phyloP scores from a whole-genome alignment of 2,888 invertebrate genomes.

The Ligdia adustata region DNA sequence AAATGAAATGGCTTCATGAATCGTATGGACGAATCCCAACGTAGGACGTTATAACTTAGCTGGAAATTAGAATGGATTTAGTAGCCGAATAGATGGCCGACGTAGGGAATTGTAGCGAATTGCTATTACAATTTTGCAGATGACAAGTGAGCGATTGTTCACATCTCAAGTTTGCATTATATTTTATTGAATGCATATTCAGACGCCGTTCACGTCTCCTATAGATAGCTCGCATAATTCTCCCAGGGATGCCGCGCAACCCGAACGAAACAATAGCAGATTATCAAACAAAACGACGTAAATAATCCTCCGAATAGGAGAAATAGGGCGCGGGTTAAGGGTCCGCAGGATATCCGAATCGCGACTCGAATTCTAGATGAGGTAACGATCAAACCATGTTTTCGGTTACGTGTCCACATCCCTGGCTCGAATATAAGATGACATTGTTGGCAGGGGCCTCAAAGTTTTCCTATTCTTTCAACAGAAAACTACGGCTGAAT shows the following conservation, averaged over 20 bases:
- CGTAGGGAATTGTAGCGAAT: conserved; percentile 11
- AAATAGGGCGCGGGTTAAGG: conserved; percentile 78
- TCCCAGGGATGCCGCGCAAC: conserved; percentile 70
- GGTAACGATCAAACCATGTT: conserved; percentile 54
- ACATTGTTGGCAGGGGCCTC: conserved; percentile 14
- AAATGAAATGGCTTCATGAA: conserved; percentile 75
- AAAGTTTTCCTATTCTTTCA: conserved; percentile 20
- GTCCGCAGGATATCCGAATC: conserved; percentile 71
- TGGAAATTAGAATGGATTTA: conserved; percentile 51
- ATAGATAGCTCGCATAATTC: conserved; percentile 81
- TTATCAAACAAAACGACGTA: conserved; percentile 82
- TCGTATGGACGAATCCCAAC: conserved; percentile 64
- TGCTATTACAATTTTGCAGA: conserved; percentile 8
- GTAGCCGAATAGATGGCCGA: conserved; percentile 29
- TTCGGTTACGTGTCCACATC: conserved; percentile 41
- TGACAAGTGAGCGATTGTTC: conserved; percentile 37
- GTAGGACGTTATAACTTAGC: conserved; percentile 56
- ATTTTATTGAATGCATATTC: conserved; percentile 74
- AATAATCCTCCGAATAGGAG: conserved; percentile 75
- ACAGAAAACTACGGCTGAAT: conserved; percentile 33
- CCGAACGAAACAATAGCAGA: conserved; percentile 79
- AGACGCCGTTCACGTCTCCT: conserved; percentile 73
- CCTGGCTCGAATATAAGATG: conserved; percentile 27
- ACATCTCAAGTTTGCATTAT: conserved; percentile 45
- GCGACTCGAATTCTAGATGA: conserved; percentile 80